These are phyloP conservation scores for Catharus fuscescens DNA, from an alignment of 2,113 vertebrate genomes.

Conservation along the genomic window DNA sequence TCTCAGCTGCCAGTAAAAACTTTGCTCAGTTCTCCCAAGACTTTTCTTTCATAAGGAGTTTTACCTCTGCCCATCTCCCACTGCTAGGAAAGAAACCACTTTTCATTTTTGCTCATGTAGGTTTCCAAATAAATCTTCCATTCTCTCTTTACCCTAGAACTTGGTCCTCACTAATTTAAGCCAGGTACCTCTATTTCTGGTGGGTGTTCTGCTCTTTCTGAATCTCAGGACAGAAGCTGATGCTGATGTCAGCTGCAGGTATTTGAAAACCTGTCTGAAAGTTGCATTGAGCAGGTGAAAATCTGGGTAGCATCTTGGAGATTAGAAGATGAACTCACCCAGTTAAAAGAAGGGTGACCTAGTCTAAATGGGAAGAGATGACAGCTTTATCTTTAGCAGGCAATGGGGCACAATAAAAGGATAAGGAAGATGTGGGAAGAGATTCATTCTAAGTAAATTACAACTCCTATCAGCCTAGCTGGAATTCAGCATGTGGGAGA, in stretches of 20 bases:
- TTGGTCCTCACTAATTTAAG: not conserved
- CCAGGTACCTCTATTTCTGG: not conserved
- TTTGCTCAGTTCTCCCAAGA: not conserved
- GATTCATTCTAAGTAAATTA: not conserved
- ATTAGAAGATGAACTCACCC: not conserved
- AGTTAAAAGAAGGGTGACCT: not conserved
- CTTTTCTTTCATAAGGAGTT: not conserved
- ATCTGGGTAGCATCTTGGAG: not conserved
- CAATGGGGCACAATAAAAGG: not conserved
- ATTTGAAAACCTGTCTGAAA: not conserved
- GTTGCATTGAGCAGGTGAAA: not conserved
- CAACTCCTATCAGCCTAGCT: not conserved
- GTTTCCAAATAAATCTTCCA: constrained; percentile 2
- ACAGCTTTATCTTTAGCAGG: constrained; percentile 23
- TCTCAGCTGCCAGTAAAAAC: constrained; percentile 32
- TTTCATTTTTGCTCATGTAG: not conserved
- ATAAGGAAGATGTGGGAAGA: constrained; percentile 1
- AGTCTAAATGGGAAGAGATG: not conserved
- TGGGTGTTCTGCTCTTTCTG: not conserved
- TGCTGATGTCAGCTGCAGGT: not conserved
- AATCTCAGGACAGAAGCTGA: not conserved
- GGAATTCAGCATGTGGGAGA: constrained; percentile 30
- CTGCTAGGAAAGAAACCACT: not conserved
- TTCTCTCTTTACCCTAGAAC: not conserved
- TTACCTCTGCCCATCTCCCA: not conserved